These are phyloP conservation scores for Cylas formicarius DNA, from an alignment of 1,140 invertebrate genomes.

Conservation along the genomic window DNA sequence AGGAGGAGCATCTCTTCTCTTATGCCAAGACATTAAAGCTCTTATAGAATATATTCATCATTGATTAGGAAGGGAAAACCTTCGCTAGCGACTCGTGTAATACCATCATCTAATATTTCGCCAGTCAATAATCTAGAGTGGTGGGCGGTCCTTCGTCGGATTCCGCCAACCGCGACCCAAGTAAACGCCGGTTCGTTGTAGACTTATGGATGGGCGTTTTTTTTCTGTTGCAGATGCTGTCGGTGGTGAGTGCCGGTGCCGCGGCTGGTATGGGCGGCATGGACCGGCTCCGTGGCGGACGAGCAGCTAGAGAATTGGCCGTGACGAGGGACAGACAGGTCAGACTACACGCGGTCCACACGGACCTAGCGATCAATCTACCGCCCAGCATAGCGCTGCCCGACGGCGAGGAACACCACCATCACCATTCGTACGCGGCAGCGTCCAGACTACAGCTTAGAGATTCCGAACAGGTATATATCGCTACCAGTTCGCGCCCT, in stretches of 20 bases:
- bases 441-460: conserved; percentile 53
- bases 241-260: conserved; percentile 53
- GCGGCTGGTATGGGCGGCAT: conserved; percentile 47
- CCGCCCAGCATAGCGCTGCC: conserved; percentile 61
- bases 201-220: conserved; percentile 3
- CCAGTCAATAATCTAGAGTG: no score
- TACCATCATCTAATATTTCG: no score
- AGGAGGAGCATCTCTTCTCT: no score
- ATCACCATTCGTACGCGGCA: conserved; percentile 9
- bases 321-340: conserved; percentile 49
- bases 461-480: conserved; percentile 54
- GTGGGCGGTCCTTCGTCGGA: no score
- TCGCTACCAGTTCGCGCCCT: not conserved
- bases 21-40: no score
- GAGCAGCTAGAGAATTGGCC: conserved; percentile 43
- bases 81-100: no score
- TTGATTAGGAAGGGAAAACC: no score
- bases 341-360: conserved; percentile 51
- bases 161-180: not conserved
- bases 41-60: no score
- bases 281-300: conserved; percentile 44
- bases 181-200: no score
- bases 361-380: conserved; percentile 56
- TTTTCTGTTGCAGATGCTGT: conserved; percentile 52
- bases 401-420: conserved; percentile 57